Evolutionary conservation across 2,113 vertebrate genomes (phyloP), one percentile per base, ranked within the genome.

Genomic region (Calyptommatus sinebrachiatus): DNA sequence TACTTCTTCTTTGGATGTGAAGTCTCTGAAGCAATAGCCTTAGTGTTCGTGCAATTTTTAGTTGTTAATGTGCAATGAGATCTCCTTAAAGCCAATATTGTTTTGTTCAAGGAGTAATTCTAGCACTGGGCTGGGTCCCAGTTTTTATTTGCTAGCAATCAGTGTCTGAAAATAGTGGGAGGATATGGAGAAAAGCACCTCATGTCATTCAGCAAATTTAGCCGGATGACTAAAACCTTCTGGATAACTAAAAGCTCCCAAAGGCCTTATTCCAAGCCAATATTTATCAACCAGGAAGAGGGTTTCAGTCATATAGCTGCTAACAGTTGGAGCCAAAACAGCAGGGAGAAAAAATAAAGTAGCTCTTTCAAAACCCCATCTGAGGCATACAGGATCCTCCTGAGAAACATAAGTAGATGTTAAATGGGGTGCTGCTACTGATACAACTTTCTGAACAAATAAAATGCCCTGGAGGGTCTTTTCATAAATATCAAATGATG

Each of bases 221-320:
- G 84, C 62, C 86, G 72, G 48, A 62, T 89, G 73, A 86, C 69
- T 90, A 85, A 66, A 24, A 75, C 77, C 75, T 83, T 84, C 71
- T 85, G 71, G 24, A 66, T 90, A 80, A 86, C 71, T 90, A 85
- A 24, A 81, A 84, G 74, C 67, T 79, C 81, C 89, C 83, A 81
- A 86, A 86, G 86, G 76, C 73, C 79, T 75, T 63, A 87, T 69
- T 63, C 28, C 67, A 78, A 62, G 41, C 76, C 79, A 81, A 22
- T 35, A 45, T 5, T 61, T 73, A 61, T 85, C 81, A 82, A 20
- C 53, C 45, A 71, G 83, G 80, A 83, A 61, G 78, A 79, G 41
- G 46, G 0, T 1, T 78, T 71, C 6, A 76, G 73, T 81, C 76
- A 29, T 66, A 26, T 63, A 48, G 81, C 18, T 80, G 50, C 57